These are phyloP conservation scores for Bergia puertoricense DNA, from an alignment of 92 coral and sea anemone genomes.

Conservation along the genomic window DNA sequence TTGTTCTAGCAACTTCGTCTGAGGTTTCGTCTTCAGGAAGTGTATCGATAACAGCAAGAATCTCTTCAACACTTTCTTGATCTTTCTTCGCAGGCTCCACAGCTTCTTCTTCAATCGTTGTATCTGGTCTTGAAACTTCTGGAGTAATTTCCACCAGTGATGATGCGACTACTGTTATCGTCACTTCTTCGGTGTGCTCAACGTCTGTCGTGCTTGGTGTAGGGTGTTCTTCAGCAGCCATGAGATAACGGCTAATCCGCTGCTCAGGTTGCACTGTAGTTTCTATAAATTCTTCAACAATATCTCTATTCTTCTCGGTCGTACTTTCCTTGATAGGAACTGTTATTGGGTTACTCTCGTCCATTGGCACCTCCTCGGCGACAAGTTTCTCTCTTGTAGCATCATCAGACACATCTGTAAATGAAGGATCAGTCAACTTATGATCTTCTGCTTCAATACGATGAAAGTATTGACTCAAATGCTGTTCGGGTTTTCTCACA, in stretches of 20 bases:
- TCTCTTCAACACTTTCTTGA: conserved; percentile 9
- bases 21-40: conserved; percentile 29
- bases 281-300: conserved; percentile 22
- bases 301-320: conserved; percentile 4
- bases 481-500: conserved; percentile 28
- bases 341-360: background rate
- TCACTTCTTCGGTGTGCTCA: background rate
- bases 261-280: conserved; percentile 22
- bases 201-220: background rate
- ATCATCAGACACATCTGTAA: background rate
- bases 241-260: conserved; percentile 20
- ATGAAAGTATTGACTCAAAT: conserved; percentile 22
- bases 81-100: conserved; percentile 13
- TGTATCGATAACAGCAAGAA: conserved; percentile 33
- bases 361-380: background rate
- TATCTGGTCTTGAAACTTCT: background rate
- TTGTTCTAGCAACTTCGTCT: background rate
- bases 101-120: background rate
- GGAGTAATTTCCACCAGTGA: background rate
- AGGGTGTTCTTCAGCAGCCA: conserved; percentile 5
- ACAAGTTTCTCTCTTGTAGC: background rate
- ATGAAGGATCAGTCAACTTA: background rate
- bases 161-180: conserved; percentile 17
- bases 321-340: background rate
- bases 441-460: conserved; percentile 19